Evolutionary conservation across 2,888 invertebrate species (phyloP), one percentile per base, ranked within the genome.

Genomic region (Hecatera dysodea): DNA sequence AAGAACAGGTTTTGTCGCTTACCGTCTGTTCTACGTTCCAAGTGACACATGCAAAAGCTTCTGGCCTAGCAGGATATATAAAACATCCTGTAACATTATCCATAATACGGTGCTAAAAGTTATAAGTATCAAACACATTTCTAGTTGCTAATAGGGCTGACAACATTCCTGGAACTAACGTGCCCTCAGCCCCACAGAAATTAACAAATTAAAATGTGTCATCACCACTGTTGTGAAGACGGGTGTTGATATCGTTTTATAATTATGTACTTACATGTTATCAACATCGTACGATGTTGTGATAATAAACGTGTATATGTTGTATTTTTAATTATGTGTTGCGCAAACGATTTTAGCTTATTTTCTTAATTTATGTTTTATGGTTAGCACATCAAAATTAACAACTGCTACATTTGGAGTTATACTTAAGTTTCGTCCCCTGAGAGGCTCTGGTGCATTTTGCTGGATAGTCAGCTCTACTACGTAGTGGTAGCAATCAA

Each of bases 251-350:
- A 75, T 76, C 67, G 70, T 67, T 75, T 77, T 73, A 73, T 81
- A 68, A 75, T 60, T 36, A 79, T 56, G 53, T 67, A 65, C 65
- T 67, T 27, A 66, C 52, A 57, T 60, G 62, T 72, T 84, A 87
- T 83, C 81, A 75, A 66, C 80, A 86, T 87, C 86, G 79, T 86
- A 77, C 82, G 86, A 88, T 86, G 82, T 86, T 53, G 59, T 75
- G 81, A 83, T 84, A 83, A 53, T 55, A 71, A 67, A 75, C 63
- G 52, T 55, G 67, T n/a, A n/a, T n/a, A n/a, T 56, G 46, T 46
- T 44, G 42, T 59, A 65, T 78, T 68, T 42, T 42, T 62, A 67
- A 72, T 63, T 55, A 46, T 19, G 50, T 57, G 53, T 77, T 68
- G 62, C 56, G 59, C 73, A 69, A 69, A 68, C 19, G 29, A 46